Percentiles rank a stretch among this genome's conserved stretches.
Conservation (phyloP, 2,113 vertebrate species). For the Oenanthe melanoleuca region DNA sequence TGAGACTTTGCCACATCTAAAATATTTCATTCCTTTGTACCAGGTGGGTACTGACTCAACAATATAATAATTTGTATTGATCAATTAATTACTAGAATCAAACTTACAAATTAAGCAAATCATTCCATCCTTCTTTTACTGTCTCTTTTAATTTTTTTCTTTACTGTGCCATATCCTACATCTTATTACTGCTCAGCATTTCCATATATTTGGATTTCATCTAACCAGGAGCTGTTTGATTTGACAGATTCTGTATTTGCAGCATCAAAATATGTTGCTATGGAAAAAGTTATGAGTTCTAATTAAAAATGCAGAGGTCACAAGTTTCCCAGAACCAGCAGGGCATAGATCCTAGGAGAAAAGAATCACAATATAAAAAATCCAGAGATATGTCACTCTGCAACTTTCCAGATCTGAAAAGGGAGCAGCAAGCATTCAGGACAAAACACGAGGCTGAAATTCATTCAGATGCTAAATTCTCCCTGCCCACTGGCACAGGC, state of each 20-base stretch:
- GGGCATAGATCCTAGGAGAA: conserved; percentile 75
- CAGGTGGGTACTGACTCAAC: not conserved
- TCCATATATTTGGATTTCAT: conserved; percentile 6
- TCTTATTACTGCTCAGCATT: not conserved
- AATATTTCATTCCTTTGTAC: not conserved
- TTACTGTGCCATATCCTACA: not conserved
- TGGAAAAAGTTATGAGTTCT: conserved; percentile 79
- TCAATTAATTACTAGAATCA: not conserved
- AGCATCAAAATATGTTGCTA: conserved; percentile 75
- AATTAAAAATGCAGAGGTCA: conserved; percentile 83
- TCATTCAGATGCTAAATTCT: not conserved
- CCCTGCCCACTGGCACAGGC: not conserved
- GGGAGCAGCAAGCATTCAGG: conserved; percentile 1
- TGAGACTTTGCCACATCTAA: not conserved
- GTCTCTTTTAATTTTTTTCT: not conserved
- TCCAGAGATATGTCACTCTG: conserved; percentile 63
- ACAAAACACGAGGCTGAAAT: not conserved
- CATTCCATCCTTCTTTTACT: not conserved
- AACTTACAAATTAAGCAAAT: not conserved
- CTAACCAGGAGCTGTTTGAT: conserved; percentile 54
- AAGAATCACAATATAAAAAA: conserved; percentile 68
- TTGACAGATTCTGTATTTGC: conserved; percentile 75
- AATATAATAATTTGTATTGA: not conserved
- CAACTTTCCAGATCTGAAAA: conserved; percentile 73
- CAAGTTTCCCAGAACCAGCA: conserved; percentile 81